Conservation (phyloP, 2,113 vertebrate species). For the Heterotis niloticus region DNA sequence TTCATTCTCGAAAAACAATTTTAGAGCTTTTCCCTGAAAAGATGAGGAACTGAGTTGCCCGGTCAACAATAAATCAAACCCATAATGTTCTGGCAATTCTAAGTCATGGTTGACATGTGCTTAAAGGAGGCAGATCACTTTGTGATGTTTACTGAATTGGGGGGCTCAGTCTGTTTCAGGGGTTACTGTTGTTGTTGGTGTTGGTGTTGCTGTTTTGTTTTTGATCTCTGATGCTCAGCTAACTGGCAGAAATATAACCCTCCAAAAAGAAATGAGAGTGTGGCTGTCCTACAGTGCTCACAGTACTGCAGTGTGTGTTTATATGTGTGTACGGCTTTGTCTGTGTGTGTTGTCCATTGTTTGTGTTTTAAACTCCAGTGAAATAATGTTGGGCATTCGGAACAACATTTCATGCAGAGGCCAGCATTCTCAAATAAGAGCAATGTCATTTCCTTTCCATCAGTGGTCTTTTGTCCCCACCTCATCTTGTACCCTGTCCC, state of each 20-base stretch:
- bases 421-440: not conserved
- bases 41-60: not conserved
- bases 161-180: no score
- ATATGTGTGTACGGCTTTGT: not conserved
- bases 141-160: no score
- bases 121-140: no score
- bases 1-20: no score
- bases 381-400: not conserved
- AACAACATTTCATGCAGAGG: not conserved
- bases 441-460: slow-evolving; percentile 3
- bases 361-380: not conserved
- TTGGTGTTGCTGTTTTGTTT: not conserved
- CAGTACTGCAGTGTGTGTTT: not conserved
- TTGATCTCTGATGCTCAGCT: not conserved
- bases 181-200: not conserved
- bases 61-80: not conserved
- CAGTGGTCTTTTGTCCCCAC: not conserved
- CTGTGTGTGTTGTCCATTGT: not conserved
- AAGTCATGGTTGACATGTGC: not conserved
- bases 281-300: not conserved
- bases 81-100: not conserved
- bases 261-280: not conserved
- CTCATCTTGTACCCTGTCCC: not conserved
- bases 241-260: not conserved
- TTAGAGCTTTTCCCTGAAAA: not conserved